These are phyloP conservation scores for Ophion ventricosus DNA, from an alignment of 2,888 invertebrate genomes.

Conservation along the genomic window DNA sequence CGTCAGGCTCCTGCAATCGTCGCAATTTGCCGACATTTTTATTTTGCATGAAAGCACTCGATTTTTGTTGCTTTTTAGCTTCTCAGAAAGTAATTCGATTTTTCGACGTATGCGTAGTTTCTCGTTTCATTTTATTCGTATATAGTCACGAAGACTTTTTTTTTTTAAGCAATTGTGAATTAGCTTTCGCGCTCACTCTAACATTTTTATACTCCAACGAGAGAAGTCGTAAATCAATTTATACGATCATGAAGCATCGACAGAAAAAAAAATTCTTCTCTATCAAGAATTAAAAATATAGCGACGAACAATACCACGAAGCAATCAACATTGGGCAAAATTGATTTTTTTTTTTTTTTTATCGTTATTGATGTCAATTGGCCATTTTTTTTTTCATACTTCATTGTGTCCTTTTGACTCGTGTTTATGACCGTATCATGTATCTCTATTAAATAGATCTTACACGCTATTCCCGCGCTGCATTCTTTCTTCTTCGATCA, in stretches of 20 bases:
- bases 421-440: not conserved
- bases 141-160: too few species aligned
- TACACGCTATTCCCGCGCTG: slow-evolving; percentile 34
- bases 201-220: not conserved
- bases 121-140: too few species aligned
- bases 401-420: slow-evolving; percentile 12
- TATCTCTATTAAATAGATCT: slow-evolving; percentile 26
- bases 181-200: not conserved
- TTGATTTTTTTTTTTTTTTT: slow-evolving; percentile 10
- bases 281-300: not conserved
- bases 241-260: not conserved
- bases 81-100: not conserved
- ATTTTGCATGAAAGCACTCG: slow-evolving; percentile 55
- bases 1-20: slow-evolving; percentile 20
- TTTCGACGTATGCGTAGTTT: not conserved
- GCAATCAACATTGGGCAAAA: not conserved
- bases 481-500: slow-evolving; percentile 52
- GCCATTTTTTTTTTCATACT: slow-evolving; percentile 15
- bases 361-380: slow-evolving; percentile 7
- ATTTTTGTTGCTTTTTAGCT: slow-evolving; percentile 14
- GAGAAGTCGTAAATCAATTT: not conserved
- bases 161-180: too few species aligned
- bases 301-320: not conserved
- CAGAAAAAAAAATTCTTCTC: not conserved
- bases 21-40: slow-evolving; percentile 27